Evolutionary conservation across 2,888 invertebrate species (phyloP).

Genomic region (Leptopilina myrica): DNA sequence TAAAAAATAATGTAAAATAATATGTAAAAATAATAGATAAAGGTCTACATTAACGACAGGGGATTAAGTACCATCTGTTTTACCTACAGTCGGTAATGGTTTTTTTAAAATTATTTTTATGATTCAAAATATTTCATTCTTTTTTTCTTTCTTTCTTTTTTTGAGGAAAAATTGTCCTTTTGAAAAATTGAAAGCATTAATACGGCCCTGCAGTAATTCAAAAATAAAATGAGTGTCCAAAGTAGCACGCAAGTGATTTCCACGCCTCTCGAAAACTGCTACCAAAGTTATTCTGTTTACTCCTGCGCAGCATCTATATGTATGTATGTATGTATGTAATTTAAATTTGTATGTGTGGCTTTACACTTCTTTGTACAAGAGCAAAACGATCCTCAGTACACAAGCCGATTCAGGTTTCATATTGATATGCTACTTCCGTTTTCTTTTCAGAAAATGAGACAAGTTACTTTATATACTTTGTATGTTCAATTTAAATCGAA

Average conservation of each 20-base stretch:
- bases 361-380: conserved; percentile 13
- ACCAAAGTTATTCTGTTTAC: background rate
- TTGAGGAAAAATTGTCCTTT: background rate
- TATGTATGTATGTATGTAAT: background rate
- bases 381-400: conserved; percentile 17
- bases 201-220: background rate
- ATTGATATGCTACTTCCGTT: conserved; percentile 30
- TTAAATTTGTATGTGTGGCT: too few relatives aligned
- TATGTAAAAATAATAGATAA: too few relatives aligned
- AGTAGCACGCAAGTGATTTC: conserved; percentile 15
- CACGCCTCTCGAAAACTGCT: conserved; percentile 13
- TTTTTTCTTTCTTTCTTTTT: background rate
- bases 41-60: too few relatives aligned
- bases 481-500: background rate
- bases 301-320: background rate
- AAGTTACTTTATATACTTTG: conserved; percentile 33
- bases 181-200: background rate
- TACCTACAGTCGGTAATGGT: background rate
- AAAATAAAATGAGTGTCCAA: background rate
- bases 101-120: background rate
- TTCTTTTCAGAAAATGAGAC: conserved; percentile 7
- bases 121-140: background rate
- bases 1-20: too few relatives aligned
- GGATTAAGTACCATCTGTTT: background rate
- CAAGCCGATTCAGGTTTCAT: conserved; percentile 23